Evolutionary conservation across 2,888 invertebrate species (phyloP).

Genomic region (Cecidostiba fungosa): DNA sequence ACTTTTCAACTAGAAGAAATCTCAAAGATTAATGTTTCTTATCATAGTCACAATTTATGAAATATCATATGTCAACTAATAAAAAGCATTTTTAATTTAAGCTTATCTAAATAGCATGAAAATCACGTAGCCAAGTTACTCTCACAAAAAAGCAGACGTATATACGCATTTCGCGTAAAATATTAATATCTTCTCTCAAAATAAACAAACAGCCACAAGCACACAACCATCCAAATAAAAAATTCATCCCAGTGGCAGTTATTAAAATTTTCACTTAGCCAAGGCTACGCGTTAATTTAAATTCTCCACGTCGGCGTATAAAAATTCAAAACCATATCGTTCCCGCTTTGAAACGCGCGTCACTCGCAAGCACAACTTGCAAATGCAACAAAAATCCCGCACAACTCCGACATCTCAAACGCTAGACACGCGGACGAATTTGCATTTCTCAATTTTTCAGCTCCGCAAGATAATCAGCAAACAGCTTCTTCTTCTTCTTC

Average conservation of each 20-base stretch:
- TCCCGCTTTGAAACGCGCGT: background rate
- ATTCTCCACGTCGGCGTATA: background rate
- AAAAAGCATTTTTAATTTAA: too few species aligned
- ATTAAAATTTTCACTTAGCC: background rate
- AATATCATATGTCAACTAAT: too few species aligned
- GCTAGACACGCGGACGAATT: background rate
- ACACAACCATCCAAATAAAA: background rate
- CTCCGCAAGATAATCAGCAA: background rate
- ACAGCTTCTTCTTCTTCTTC: background rate
- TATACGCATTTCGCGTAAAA: background rate
- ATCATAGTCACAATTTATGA: too few species aligned
- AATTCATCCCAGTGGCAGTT: background rate
- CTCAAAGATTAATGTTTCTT: too few species aligned
- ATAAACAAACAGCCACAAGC: background rate
- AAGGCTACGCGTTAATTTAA: background rate
- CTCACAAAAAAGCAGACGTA: too few species aligned
- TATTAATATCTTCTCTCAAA: background rate
- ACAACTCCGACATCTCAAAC: background rate
- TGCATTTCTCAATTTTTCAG: conserved; percentile 11
- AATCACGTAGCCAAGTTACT: too few species aligned
- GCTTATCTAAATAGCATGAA: too few species aligned
- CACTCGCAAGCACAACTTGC: background rate
- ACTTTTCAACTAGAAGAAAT: too few species aligned
- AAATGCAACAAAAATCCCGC: background rate
- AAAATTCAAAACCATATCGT: conserved; percentile 1